Percentiles rank a stretch among this genome's conserved stretches.
These are phyloP conservation scores for Dreissena polymorpha DNA, from an alignment of 1,140 invertebrate species.

Conservation along the genomic window DNA sequence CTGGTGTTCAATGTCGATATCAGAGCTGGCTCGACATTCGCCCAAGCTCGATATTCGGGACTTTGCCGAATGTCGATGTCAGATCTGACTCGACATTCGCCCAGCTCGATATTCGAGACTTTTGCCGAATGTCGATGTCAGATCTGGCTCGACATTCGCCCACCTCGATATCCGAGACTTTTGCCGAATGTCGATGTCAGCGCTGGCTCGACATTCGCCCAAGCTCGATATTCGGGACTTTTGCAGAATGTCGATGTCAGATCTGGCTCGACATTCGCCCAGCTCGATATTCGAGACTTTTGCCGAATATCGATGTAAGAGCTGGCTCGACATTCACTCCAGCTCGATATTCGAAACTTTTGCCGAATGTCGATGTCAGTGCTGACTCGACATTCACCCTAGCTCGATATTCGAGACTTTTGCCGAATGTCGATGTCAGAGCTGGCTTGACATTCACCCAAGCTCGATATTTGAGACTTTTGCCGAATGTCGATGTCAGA, in stretches of 20 bases:
- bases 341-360: no score
- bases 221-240: no score
- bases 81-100: no score
- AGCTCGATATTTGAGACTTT: slow-evolving; percentile 7
- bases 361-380: background rate
- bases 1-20: no score
- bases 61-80: no score
- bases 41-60: no score
- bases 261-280: background rate
- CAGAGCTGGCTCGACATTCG: no score
- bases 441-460: background rate
- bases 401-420: background rate
- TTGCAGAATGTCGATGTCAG: background rate
- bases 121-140: background rate
- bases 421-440: background rate
- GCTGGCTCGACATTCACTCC: background rate
- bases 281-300: background rate
- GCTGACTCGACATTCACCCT: background rate
- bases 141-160: background rate
- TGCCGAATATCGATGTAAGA: background rate
- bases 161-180: background rate
- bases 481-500: slow-evolving; percentile 17
- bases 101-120: background rate
- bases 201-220: background rate
- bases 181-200: background rate